Conservation (phyloP, 2,888 invertebrate species). For the Perdita meconis region DNA sequence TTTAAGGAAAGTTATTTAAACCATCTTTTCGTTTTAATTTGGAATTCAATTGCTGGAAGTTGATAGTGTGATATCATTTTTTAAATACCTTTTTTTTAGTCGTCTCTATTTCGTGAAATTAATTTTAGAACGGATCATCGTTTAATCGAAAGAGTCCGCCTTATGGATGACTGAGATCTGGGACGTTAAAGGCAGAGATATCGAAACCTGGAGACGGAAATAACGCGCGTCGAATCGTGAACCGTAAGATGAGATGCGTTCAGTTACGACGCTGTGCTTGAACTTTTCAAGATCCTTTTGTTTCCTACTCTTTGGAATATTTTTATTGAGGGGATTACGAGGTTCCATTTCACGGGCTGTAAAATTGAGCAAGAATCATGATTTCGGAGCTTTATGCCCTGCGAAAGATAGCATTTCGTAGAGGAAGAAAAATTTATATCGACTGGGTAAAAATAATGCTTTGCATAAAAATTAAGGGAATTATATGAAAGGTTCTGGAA, state of each 20-base stretch:
- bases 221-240: background rate
- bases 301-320: slow-evolving; percentile 26
- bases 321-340: slow-evolving; percentile 25
- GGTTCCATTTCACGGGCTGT: slow-evolving; percentile 28
- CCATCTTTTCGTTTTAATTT: too few species aligned
- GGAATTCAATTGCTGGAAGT: background rate
- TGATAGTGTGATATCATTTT: background rate
- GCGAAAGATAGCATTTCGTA: slow-evolving; percentile 13
- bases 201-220: background rate
- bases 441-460: slow-evolving; percentile 5
- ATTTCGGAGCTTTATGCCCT: slow-evolving; percentile 13
- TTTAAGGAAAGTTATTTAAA: too few species aligned
- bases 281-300: slow-evolving; percentile 16
- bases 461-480: background rate
- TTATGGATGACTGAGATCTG: too few species aligned
- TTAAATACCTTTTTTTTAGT: too few species aligned
- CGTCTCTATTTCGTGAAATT: too few species aligned
- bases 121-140: too few species aligned
- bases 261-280: slow-evolving; percentile 13
- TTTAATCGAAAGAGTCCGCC: too few species aligned
- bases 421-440: slow-evolving; percentile 10
- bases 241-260: background rate
- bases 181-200: too few species aligned
- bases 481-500: too few species aligned
- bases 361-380: slow-evolving; percentile 29